Base-by-base conservation (phyloP, 2,888 invertebrate species). In the Halictus ligatus region DNA sequence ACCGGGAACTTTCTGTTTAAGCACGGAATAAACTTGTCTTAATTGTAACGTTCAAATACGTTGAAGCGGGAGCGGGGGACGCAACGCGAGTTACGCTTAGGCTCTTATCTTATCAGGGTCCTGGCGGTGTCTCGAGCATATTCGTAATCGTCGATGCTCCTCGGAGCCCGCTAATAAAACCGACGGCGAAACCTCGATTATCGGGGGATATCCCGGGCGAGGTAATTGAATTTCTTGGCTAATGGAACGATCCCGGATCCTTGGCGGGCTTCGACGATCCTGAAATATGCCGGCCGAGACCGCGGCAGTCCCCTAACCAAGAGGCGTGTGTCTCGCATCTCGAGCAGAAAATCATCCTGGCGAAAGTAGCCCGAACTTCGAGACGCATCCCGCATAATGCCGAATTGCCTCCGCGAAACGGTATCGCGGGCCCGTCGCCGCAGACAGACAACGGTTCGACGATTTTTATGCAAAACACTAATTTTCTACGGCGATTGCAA, bases 211-310 rank as follows among this genome's bases (percentile, higher is more conserved):
- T 76, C 76, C 76, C 67, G 75, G 48, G 35, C 43, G 73, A 40
- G 64, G 21, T 85, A 84, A 84, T 85, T 85, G 85, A 85, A 84
- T 84, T 79, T 73, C 35, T 60, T n/a, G 78, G 83, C 64, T 83
- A 83, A 85, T 85, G 76, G 79, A 50, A 80, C 29, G 75, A 48
- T 73, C 48, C 50, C 7, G n/a, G 21, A 35, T 76, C 29, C 73
- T 60, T 75, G 75, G 78, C 25, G 48, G 46, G 50, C 46, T 71
- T 72, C 43, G 58, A 58, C 75, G 67, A 76, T 69, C 78, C 76
- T 74, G 29, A 83, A 83, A 64, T 71, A 83, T 78, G 78, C 60
- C 50, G 50, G 48, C 21, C 69, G 77, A 69, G 58, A 83, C 69
- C 78, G 40, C 3, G 21, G 21, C 1, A 13, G 6, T 25, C 13